Percentiles rank a stretch among this genome's conserved stretches.
Evolutionary conservation across 2,113 vertebrate species (phyloP).

Genomic region (Antidorcas marsupialis): DNA sequence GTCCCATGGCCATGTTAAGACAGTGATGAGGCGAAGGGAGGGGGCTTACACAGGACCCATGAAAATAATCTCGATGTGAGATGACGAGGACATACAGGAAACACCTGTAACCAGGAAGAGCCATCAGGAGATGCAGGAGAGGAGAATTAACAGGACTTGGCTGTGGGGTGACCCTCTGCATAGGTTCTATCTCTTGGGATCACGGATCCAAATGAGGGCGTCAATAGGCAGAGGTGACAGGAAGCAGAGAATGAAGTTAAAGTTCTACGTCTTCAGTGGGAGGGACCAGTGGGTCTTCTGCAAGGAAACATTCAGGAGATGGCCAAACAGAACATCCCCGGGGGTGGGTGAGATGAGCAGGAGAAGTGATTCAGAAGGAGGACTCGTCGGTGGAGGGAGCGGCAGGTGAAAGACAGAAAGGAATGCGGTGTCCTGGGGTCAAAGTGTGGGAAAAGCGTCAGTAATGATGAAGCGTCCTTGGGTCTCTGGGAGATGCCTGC

Average conservation of each 20-base stretch:
- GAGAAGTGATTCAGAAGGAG: background rate
- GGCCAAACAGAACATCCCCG: background rate
- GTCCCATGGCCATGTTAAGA: background rate
- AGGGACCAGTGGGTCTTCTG: background rate
- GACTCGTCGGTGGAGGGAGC: accelerated
- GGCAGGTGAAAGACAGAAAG: too few species aligned
- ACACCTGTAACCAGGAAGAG: background rate
- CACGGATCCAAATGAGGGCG: background rate
- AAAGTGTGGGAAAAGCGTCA: background rate
- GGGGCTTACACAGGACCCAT: too few species aligned
- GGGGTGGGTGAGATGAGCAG: background rate
- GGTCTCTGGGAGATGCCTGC: background rate
- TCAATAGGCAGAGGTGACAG: background rate
- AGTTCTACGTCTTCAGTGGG: background rate
- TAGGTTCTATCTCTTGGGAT: background rate
- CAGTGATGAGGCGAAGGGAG: background rate
- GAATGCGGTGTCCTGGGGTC: background rate
- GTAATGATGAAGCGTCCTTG: accelerated
- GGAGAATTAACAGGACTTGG: background rate
- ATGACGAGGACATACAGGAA: background rate
- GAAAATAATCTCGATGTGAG: background rate
- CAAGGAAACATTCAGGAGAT: background rate
- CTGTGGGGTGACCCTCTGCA: background rate
- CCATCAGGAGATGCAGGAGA: background rate
- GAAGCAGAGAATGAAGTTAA: background rate